Evolutionary conservation across 2,888 invertebrate species (phyloP), one percentile per base, ranked within the genome.

Genomic region (Nezara viridula): DNA sequence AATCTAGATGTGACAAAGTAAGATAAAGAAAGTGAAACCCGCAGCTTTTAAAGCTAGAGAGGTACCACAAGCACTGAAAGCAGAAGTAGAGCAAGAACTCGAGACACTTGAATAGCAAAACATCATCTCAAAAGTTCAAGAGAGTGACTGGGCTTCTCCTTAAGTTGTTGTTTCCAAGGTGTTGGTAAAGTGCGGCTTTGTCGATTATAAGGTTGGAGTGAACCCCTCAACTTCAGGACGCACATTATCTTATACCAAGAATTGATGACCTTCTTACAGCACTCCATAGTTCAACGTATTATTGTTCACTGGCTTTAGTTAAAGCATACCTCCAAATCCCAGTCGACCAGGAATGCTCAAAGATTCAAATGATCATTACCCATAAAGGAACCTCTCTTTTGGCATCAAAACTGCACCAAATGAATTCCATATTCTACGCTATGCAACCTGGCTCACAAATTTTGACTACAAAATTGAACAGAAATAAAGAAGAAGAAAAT

Each of bases 191-290:
- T 9, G 12, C 47, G 47, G 7, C 6, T 47, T 10, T 91, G 90
- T 88, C 60, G 91, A 92, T 10, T 47, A 91, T 85, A 91, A 91
- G 90, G 81, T 89, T 44, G 91, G 55, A 24, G 91, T 92, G 12
- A 92, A 92, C n/a, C 87, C 88, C 90, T 77, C 89, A 89, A 87
- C 86, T 92, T 19, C 87, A 91, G 2, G 49, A 87, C 16, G 91
- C 91, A 86, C 90, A 91, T 52, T 91, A 90, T 50, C 91, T 91
- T n/a, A 90, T 91, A 16, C 86, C 50, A 37, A 86, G 81, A 81
- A 90, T 91, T 50, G 90, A n/a, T n/a, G n/a, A 91, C 50, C 86
- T 90, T 27, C 86, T 91, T 5, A 86, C 89, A 40, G 88, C 86
- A 50, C 66, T 91, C 40, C 73, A 89, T 32, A 86, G 89, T 49